Base-by-base conservation (phyloP, 2,888 invertebrate genomes). In the Ophonus ardosiacus region DNA sequence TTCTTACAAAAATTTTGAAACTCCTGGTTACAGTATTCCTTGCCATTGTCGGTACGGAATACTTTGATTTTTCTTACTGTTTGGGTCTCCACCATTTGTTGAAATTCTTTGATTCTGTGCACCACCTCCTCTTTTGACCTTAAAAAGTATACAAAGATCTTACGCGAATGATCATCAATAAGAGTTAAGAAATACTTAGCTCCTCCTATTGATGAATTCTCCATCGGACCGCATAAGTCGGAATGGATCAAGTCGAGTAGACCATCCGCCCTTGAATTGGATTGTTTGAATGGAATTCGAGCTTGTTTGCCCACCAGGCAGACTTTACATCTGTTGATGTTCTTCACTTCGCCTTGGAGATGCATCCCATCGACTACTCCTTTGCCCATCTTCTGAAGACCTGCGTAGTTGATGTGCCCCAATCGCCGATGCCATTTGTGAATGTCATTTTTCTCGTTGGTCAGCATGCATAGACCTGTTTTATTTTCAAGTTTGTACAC, bases 221-320 rank as follows among this genome's bases (percentile, higher is more conserved):
- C 88, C 90, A 90, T 89, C 17, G 90, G 89, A 57, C 90, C 90
- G 86, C 90, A 90, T 5, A 90, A 74, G 86, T 90, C 90, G 3
- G 89, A 84, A 82, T 90, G 90, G 1, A 91, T 83, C 21, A 90
- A 15, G 40, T 90, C 89, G 38, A 91, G 85, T 38, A 87, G 13
- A 56, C 86, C 81, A 31, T 57, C 87, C n/a, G 88, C 86, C 57
- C 87, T 85, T 15, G 85, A 84, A 18, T 85, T 86, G 6, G 38
- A 40, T 43, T 86, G 86, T 17, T 85, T 81, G 76, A 88, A 89
- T 4, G 88, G 86, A 57, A 56, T 7, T 68, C 87, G 83, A 5
- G 86, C 86, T 51, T 88, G 87, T 84, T 88, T 89, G 7, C 88
- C 88, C 78, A 88, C 85, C 7, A 87, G 84, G 80, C 88, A 88